phyloP scores from a whole-genome alignment of 2,113 vertebrate species.

The Noctilio leporinus region DNA sequence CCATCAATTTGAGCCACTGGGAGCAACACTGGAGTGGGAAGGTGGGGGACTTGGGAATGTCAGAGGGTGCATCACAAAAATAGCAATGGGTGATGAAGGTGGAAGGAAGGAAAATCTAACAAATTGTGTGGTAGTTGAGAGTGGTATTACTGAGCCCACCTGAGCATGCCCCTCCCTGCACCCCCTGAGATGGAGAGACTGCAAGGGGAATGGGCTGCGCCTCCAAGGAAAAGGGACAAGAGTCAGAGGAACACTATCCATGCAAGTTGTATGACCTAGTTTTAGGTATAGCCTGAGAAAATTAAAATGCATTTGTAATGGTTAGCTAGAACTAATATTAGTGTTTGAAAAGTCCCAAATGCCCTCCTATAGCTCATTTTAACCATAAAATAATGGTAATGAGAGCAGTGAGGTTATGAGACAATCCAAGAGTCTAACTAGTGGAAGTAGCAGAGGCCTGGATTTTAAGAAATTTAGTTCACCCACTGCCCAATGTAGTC shows the following conservation, averaged over 20 bases:
- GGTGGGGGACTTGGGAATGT: neutral
- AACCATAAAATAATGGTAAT: neutral
- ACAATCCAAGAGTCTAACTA: neutral
- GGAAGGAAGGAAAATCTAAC: neutral
- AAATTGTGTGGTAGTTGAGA: neutral
- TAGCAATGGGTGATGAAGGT: neutral
- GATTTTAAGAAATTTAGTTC: neutral
- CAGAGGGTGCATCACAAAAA: neutral
- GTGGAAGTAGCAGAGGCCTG: neutral
- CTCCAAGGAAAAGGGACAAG: neutral
- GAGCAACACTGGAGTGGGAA: neutral
- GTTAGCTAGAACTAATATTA: neutral
- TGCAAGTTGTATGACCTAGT: neutral
- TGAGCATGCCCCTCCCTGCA: neutral
- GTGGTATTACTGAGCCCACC: neutral
- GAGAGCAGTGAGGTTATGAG: neutral
- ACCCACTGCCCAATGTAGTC: neutral
- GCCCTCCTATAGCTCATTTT: neutral
- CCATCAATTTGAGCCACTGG: neutral
- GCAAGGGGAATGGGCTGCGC: neutral
- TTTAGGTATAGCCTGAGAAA: neutral
- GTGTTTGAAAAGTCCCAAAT: neutral
- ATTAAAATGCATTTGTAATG: neutral
- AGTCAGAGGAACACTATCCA: neutral
- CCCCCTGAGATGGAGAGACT: rapidly evolving